Conservation (phyloP, 2,888 invertebrate genomes). For the Hesperia comma region DNA sequence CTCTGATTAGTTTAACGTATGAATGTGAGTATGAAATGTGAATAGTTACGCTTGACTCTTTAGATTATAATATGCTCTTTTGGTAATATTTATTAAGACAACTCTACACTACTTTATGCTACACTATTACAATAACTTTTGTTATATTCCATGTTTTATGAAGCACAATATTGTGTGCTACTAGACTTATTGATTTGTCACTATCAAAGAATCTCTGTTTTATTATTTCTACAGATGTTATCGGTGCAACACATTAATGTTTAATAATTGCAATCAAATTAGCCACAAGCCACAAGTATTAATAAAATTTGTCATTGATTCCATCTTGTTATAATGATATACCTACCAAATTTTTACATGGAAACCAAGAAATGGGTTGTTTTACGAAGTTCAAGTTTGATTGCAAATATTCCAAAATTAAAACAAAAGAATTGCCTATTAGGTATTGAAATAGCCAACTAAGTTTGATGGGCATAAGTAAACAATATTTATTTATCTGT, state of each 20-base stretch:
- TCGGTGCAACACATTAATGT: background rate
- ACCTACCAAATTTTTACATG: no score
- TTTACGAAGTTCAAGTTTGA: background rate
- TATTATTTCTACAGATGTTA: background rate
- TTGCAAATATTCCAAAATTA: background rate
- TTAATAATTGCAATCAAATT: background rate
- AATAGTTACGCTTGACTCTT: conserved; percentile 30
- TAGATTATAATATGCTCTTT: conserved; percentile 25
- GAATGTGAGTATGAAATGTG: conserved; percentile 40
- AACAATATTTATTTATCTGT: background rate
- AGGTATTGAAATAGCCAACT: background rate
- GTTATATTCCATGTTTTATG: background rate
- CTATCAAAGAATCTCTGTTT: background rate
- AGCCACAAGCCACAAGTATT: background rate
- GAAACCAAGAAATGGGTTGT: no score
- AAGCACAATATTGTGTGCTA: conserved; percentile 3
- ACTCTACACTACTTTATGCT: conserved; percentile 21
- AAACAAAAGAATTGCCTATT: background rate
- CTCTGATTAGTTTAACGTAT: conserved; percentile 48
- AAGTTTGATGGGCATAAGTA: background rate
- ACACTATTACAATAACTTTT: conserved; percentile 20
- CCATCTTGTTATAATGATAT: no score
- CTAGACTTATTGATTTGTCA: background rate
- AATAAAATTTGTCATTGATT: no score
- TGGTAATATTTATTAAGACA: conserved; percentile 27